Evolutionary conservation across 2,797 vertebrate genomes (phyloP), one percentile per base, ranked within the genome.

Genomic region (Clarias fuscus): DNA sequence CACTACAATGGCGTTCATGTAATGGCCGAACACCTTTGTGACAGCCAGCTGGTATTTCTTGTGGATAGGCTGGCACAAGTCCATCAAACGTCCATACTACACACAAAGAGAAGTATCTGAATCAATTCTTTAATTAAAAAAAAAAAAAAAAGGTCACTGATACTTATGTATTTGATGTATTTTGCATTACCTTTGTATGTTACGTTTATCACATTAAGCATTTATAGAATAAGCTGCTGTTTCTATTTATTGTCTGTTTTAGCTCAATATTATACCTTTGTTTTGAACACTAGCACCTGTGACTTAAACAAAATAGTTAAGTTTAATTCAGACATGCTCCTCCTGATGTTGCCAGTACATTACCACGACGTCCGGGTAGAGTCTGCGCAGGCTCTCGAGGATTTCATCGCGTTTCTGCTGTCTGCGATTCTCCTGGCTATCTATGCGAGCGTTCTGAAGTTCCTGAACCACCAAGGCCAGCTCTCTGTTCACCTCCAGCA

Each of bases 1-100:
- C 89, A 99, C 98, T 40, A 99, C 94, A 4, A 99, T 96, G 84
- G 97, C 96, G 8, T 95, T 94, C 93, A 99, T 96, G 91, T 96
- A 96, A 80, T 78, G 95, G 75, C 97, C 96, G 77, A 99, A 97
- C 17, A 98, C 94, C 91, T 99, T 99, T 85, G 97, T 97, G 84
- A 98, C 96, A 17, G 98, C 97, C 87, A 99, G 95, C 88, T 97
- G 97, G 89, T 98, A 99, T 91, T 97, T 99, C 93, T 96, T 98
- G 91, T 99, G 97, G 86, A 98, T 96, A 82, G 98, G 98, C 89
- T 97, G 96, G 91, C 98, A 99, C 76, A 99, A 89, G 86, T 99
- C 97, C 4, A 96, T 94, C 7, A 99, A 92, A 86, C 97, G 96
- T 86, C 98, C 98, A 88, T 95, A 97, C 98, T 99, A 56, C 17